These are phyloP conservation scores for Apogon hyalosoma DNA, from an alignment of 2,797 vertebrate genomes.

Conservation along the genomic window DNA sequence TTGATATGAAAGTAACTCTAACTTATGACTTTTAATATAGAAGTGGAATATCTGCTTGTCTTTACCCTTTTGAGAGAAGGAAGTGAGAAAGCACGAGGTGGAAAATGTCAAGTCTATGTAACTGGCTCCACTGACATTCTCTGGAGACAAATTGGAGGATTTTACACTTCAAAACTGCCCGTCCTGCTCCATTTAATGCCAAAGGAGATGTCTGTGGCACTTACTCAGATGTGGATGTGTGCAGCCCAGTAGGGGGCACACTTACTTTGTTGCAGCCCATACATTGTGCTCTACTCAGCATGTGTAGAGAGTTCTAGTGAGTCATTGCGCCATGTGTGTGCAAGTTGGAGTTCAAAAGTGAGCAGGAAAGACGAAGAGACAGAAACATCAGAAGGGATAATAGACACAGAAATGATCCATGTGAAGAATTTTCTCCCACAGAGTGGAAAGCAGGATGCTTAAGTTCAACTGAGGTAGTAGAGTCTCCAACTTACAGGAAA, in stretches of 20 bases:
- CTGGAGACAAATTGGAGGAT: slow-evolving; percentile 75
- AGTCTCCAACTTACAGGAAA: slow-evolving; percentile 75
- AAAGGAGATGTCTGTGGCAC: slow-evolving; percentile 65
- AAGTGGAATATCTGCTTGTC: slow-evolving; percentile 63
- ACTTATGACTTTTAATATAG: slow-evolving; percentile 57
- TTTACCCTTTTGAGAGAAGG: slow-evolving; percentile 60
- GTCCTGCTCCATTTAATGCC: slow-evolving; percentile 75
- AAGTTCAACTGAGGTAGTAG: not conserved
- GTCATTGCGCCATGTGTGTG: slow-evolving; percentile 43
- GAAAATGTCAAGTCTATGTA: slow-evolving; percentile 76
- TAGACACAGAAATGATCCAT: not conserved
- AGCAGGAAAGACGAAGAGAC: slow-evolving; percentile 16
- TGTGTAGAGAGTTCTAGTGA: slow-evolving; percentile 41
- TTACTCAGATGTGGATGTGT: slow-evolving; percentile 14
- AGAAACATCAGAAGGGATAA: slow-evolving; percentile 18
- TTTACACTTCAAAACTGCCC: slow-evolving; percentile 77
- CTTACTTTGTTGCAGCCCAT: slow-evolving; percentile 69
- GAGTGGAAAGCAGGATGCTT: not conserved
- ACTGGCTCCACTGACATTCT: slow-evolving; percentile 77
- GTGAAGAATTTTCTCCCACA: slow-evolving; percentile 1
- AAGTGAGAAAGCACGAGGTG: slow-evolving; percentile 49
- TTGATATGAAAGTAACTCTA: slow-evolving; percentile 56
- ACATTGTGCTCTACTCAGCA: slow-evolving; percentile 24
- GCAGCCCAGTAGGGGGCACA: slow-evolving; percentile 74
- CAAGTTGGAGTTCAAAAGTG: slow-evolving; percentile 10